Evolutionary conservation across 2,113 vertebrate species (phyloP), one percentile per base, ranked within the genome.

Genomic region (Heptranchias perlo): DNA sequence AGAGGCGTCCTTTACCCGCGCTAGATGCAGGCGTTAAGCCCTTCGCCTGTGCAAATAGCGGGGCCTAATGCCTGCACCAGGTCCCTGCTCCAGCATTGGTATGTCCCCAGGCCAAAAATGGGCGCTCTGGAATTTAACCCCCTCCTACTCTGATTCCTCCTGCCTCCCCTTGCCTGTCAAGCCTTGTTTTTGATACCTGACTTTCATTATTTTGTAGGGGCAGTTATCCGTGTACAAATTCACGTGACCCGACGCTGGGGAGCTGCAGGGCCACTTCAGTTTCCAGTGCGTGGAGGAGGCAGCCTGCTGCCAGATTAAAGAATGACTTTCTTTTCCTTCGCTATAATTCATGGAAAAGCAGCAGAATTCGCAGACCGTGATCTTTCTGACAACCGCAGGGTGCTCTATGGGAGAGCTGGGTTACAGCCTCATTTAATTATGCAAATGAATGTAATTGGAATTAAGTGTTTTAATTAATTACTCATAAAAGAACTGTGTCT

Each of bases 381-480:
- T 86, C 23, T 52, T 87, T 87, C 49, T 87, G 84, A 87, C 84
- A 87, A 87, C 84, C 6, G 25, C 84, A 87, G 84, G 44, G 44
- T 87, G 84, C 47, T 87, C 21, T 16, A 21, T 82, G 13, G 47
- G 28, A 52, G 49, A 25, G 25, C 44, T 52, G 21, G 7, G 49
- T 18, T 52, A 47, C 10, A 52, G 84, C 21, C 49, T 87, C 47
- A 87, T 87, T 87, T 87, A 87, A 87, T 87, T 87, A 87, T 87
- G 84, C 84, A 87, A 87, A 87, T 87, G 44, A 87, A 52, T 87
- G 84, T 87, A 87, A 87, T 87, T 87, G 84, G 84, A 87, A 87
- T 87, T 47, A 87, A 82, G 78, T 82, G 39, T 82, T 82, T 82
- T 82, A 82, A 87, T 87, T 87, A 87, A 87, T 87, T 87, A 87